Evolutionary conservation across 1,140 invertebrate species (phyloP), one percentile per base, ranked within the genome.

Genomic region (Diorhabda carinulata): DNA sequence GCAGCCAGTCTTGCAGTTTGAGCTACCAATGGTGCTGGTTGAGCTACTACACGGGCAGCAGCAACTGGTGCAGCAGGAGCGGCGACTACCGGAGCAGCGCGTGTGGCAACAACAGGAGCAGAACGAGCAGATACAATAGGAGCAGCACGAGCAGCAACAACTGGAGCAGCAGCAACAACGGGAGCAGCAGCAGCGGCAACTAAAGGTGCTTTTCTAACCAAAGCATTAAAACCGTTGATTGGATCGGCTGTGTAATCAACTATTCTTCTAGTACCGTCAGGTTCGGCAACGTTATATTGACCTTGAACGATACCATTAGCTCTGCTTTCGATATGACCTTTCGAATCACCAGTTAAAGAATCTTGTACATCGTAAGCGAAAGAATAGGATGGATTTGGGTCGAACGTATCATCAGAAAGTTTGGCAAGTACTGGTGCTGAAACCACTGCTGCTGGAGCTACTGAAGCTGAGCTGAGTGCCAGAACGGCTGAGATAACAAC

Each of bases 191-290:
- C 72, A 72, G 74, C 69, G 25, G 25, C 25, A 76, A 67, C 64
- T 73, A 76, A 62, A 7, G 81, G 80, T 62, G 78, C 76, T 64
- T 78, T 77, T 59, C 76, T 76, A 45, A 83, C 81, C 44, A 81
- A 77, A 56, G 82, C 82, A 75, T 83, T 82, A 79, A 83, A 84
- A 68, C 83, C 83, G 67, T 84, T 83, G 71, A 82, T 71, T 2
- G 84, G 81, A 77, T 87, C 86, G 41, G 86, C 86, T 3, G 86
- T 87, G 78, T 90, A 89, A 72, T 88, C 86, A 2, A 89, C 88
- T 9, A 86, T 86, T 68, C 88, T 84, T 64, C 87, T 83, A 56
- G 85, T 85, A 67, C 88, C 88, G 75, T 90, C 88, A 1, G 88
- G 86, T 70, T 90, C 88, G 25, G 87, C 82, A 10, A 89, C 77